These are phyloP conservation scores for Drosophila arizonae DNA, from an alignment of 1,140 invertebrate species.

Conservation along the genomic window DNA sequence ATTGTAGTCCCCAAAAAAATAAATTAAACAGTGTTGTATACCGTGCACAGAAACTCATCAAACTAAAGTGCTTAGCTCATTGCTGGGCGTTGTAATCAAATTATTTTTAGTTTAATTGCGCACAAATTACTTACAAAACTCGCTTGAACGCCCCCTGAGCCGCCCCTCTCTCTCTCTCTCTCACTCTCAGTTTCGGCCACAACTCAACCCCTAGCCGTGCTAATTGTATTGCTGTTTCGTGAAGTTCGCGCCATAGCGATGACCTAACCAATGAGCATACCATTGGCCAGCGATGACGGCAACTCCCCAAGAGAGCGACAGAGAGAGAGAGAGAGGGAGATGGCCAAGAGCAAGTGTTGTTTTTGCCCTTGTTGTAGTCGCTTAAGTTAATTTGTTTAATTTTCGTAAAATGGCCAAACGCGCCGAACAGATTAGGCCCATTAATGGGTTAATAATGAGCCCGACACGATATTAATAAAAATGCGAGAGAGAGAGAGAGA, in stretches of 20 bases:
- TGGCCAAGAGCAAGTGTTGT: slow-evolving; percentile 33
- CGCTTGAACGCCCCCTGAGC: slow-evolving; percentile 1
- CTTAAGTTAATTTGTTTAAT: slow-evolving; percentile 43
- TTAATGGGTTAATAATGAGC: slow-evolving; percentile 43
- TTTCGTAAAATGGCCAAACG: slow-evolving; percentile 26
- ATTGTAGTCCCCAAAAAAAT: not conserved
- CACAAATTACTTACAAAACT: slow-evolving; percentile 23
- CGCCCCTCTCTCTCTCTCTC: not conserved
- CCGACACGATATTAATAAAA: slow-evolving; percentile 14
- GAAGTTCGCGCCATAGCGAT: slow-evolving; percentile 24
- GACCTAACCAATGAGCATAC: slow-evolving; percentile 31
- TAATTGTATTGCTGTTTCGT: slow-evolving; percentile 29
- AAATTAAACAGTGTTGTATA: not conserved
- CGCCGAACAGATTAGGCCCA: slow-evolving; percentile 27
- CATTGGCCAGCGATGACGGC: slow-evolving; percentile 11
- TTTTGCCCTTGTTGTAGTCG: slow-evolving; percentile 17
- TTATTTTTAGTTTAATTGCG: slow-evolving; percentile 40
- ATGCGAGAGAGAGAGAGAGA: not conserved
- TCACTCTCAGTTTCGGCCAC: no score
- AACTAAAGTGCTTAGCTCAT: slow-evolving; percentile 32
- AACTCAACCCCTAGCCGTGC: not conserved
- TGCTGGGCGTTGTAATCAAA: slow-evolving; percentile 26
- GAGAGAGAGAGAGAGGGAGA: no score
- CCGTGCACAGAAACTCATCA: not conserved
- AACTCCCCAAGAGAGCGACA: not conserved